Conservation (phyloP, 92 coral and sea anemone genomes). For the Virgularia gustaviana region DNA sequence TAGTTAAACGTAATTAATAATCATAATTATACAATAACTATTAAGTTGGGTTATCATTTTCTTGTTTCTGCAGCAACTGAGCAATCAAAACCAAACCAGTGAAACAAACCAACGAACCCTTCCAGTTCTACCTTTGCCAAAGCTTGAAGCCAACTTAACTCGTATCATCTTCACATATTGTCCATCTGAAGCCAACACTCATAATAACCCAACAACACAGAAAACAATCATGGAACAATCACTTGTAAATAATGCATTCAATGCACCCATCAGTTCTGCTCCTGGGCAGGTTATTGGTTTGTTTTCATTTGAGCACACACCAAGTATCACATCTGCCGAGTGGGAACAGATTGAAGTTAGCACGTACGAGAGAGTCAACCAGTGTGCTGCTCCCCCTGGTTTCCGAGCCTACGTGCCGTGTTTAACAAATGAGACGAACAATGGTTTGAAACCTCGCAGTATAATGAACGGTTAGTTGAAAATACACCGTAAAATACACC, state of each 20-base stretch:
- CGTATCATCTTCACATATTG: conserved; percentile 69
- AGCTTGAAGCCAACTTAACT: conserved; percentile 63
- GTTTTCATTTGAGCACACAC: conserved; percentile 68
- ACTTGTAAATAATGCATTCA: conserved; percentile 49
- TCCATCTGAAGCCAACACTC: conserved; percentile 29
- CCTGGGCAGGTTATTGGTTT: conserved; percentile 60
- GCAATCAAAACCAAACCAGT: conserved; percentile 57
- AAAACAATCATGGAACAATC: conserved; percentile 52
- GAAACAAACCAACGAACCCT: conserved; percentile 52
- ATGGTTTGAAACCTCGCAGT: conserved; percentile 68
- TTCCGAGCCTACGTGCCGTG: conserved; percentile 79
- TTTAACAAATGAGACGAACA: conserved; percentile 66
- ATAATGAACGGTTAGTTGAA: conserved; percentile 77
- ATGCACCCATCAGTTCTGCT: conserved; percentile 22
- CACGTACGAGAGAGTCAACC: conserved; percentile 70
- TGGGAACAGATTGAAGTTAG: conserved; percentile 79
- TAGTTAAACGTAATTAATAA: too few species aligned
- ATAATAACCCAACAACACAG: conserved; percentile 30
- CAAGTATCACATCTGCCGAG: conserved; percentile 46
- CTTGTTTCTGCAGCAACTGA: conserved; percentile 64
- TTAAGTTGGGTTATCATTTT: not conserved
- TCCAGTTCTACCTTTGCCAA: conserved; percentile 79
- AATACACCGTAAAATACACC: too few species aligned
- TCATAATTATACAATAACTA: not conserved
- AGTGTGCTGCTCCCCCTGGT: conserved; percentile 68